Percentiles rank a stretch among this genome's conserved stretches.
These are phyloP conservation scores for Haliclona indistincta DNA, from an alignment of 37 sponge, comb jelly and placozoan species.

Conservation along the genomic window DNA sequence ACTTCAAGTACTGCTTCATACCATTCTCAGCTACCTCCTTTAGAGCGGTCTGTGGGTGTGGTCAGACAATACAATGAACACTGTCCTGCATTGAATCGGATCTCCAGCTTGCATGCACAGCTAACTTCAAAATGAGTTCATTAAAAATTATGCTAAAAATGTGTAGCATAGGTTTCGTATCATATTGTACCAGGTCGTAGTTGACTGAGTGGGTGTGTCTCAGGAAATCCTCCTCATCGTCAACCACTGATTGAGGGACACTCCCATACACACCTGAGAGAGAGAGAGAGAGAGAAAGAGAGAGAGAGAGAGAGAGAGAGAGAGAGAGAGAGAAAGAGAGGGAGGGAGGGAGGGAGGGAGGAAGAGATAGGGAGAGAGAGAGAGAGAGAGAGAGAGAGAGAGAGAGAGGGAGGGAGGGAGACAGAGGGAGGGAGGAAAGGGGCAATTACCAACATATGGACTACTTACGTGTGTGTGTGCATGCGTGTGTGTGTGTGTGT, in stretches of 20 bases:
- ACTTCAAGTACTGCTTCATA: conserved; percentile 80
- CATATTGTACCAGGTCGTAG: conserved; percentile 40
- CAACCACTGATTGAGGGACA: conserved; percentile 58
- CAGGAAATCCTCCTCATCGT: conserved; percentile 62
- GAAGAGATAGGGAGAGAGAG: not conserved
- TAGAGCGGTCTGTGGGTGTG: conserved; percentile 24
- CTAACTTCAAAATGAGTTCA: not conserved
- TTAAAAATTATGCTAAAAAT: not conserved
- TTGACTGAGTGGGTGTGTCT: conserved; percentile 15
- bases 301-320: not conserved
- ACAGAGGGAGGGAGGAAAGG: too few relatives aligned
- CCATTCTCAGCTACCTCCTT: conserved; percentile 70
- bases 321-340: not conserved
- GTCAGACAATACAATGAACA: not conserved
- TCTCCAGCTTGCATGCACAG: not conserved
- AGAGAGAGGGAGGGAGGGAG: too few relatives aligned
- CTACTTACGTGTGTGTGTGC: not conserved
- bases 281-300: not conserved
- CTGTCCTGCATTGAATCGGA: not conserved
- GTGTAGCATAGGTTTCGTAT: not conserved
- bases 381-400: not conserved
- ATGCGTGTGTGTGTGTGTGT: not conserved
- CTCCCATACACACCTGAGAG: conserved; percentile 60
- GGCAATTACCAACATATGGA: conserved; percentile 13
- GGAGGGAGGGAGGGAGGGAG: not conserved